Percentiles rank a stretch among this genome's conserved stretches.
These are phyloP conservation scores for Chrysolina haemoptera DNA, from an alignment of 2,888 invertebrate species.

Conservation along the genomic window DNA sequence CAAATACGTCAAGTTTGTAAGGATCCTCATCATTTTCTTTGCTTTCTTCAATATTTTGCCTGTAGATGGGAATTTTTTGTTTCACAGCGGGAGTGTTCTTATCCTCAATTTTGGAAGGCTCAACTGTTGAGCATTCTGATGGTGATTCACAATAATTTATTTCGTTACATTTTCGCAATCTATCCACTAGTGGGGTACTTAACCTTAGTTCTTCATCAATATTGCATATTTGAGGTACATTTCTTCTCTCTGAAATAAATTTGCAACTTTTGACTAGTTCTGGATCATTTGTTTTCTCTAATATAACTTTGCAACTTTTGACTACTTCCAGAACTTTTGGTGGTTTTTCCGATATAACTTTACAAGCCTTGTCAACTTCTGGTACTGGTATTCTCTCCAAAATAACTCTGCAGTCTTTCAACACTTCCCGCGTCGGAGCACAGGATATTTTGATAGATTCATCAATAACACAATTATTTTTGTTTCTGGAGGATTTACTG, in stretches of 20 bases:
- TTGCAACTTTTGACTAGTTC: neutral
- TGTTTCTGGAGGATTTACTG: neutral
- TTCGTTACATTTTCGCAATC: conserved; percentile 26
- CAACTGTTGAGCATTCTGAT: conserved; percentile 27
- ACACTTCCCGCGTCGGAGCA: neutral
- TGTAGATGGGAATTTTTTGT: conserved; percentile 43
- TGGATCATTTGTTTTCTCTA: neutral
- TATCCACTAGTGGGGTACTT: conserved; percentile 23
- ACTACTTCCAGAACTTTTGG: neutral
- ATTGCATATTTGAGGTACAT: neutral
- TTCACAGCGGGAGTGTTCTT: neutral
- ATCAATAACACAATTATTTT: neutral
- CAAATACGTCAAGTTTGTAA: conserved; percentile 43
- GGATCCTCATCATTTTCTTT: conserved; percentile 34
- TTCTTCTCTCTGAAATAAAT: neutral
- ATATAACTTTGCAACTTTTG: conserved; percentile 1
- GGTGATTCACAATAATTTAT: conserved; percentile 33
- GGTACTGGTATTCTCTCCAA: neutral
- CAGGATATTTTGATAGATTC: neutral
- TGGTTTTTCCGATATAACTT: neutral
- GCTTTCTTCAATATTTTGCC: conserved; percentile 13
- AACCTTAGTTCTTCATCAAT: neutral
- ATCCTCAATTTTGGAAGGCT: neutral
- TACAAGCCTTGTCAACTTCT: neutral
- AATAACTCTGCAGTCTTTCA: neutral